phyloP scores from a whole-genome alignment of 1,140 invertebrate genomes.

The Achatina immaculata region DNA sequence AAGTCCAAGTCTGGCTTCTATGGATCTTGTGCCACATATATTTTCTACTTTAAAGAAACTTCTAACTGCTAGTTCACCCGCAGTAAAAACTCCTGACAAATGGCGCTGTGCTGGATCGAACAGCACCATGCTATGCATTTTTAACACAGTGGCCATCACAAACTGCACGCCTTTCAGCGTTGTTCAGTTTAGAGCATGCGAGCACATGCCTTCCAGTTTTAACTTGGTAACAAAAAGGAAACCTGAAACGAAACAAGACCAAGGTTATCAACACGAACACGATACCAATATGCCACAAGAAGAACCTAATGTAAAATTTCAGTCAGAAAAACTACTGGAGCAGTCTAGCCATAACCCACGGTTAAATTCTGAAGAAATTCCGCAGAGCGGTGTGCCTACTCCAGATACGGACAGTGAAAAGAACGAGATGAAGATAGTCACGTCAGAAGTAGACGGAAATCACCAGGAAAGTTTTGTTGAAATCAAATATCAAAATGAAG shows the following conservation, averaged over 20 bases:
- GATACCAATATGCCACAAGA: too few relatives aligned
- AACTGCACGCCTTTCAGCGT: slow-evolving; percentile 40
- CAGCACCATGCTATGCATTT: slow-evolving; percentile 29
- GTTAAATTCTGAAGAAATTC: too few relatives aligned
- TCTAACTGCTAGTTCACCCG: neutral
- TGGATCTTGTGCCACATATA: neutral
- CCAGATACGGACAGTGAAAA: neutral
- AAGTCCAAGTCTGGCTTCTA: neutral
- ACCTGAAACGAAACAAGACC: too few relatives aligned
- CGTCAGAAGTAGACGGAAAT: neutral
- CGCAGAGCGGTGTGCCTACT: too few relatives aligned
- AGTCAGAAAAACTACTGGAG: too few relatives aligned
- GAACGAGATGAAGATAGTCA: neutral
- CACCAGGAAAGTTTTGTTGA: neutral
- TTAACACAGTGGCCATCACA: slow-evolving; percentile 22
- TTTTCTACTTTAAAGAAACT: neutral
- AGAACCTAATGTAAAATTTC: too few relatives aligned
- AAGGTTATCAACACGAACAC: too few relatives aligned
- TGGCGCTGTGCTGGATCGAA: slow-evolving; percentile 27
- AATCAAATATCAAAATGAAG: neutral
- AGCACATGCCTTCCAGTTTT: neutral
- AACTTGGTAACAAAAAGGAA: neutral
- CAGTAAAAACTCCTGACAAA: neutral
- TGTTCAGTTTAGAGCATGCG: slow-evolving; percentile 35
- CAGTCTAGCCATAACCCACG: too few relatives aligned